These are phyloP conservation scores for Amphiura filiformis DNA, from an alignment of 35 echinoderm and acorn worm genomes.

Conservation along the genomic window DNA sequence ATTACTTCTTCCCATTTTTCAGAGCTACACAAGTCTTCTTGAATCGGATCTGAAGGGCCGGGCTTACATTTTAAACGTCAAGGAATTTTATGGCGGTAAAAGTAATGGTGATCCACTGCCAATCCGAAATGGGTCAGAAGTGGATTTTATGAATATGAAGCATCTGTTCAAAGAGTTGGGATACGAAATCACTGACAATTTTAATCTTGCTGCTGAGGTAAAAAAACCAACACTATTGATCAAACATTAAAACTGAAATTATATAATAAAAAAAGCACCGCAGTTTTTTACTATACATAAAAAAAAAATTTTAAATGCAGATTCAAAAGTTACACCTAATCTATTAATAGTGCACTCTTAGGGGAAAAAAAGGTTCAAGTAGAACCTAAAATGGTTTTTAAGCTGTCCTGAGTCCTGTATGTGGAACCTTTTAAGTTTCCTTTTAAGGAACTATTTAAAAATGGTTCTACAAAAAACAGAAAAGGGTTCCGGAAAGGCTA, in stretches of 20 bases:
- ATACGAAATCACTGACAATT: not conserved
- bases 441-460: too few species aligned
- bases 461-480: too few species aligned
- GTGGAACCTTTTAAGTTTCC: too few species aligned
- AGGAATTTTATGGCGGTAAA: not conserved
- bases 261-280: too few species aligned
- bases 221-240: too few species aligned
- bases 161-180: conserved; percentile 12
- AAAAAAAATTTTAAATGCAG: not conserved
- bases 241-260: too few species aligned
- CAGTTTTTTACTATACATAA: not conserved
- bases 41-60: not conserved
- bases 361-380: too few species aligned
- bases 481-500: too few species aligned
- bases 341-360: too few species aligned
- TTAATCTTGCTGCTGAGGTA: conserved; percentile 23
- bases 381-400: too few species aligned
- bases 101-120: too few species aligned
- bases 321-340: not conserved
- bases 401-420: too few species aligned
- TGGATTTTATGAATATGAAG: conserved; percentile 12
- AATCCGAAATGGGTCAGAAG: not conserved
- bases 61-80: conserved; percentile 21
- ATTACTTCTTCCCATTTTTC: not conserved
- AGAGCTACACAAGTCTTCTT: not conserved